Evolutionary conservation across 2,888 invertebrate genomes (phyloP), one percentile per base, ranked within the genome.

Genomic region (Agriopis leucophaearia): DNA sequence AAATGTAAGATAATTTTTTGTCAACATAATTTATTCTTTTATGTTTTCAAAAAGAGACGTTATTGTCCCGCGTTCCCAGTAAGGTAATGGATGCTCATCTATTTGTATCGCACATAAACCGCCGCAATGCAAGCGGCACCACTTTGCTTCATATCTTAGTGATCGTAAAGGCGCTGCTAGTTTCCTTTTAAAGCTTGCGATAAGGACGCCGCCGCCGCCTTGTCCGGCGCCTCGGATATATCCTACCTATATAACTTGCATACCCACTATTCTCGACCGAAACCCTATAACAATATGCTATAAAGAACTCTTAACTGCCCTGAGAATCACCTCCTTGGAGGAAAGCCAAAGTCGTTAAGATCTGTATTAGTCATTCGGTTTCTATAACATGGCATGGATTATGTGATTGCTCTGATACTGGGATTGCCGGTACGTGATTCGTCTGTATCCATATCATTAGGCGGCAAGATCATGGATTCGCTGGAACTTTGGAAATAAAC

Each of bases 131-230:
- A 74, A 77, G 84, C 83, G 82, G 84, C 82, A 77, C 74, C 80
- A 81, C 82, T 86, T 85, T 85, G 82, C 81, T 74, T 81, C 78
- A 75, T 80, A 87, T 84, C 83, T 83, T 78, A 78, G 80, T 80
- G 86, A 87, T 88, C 87, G 85, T 88, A 87, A 90, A 90, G 85
- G 87, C 87, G 85, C 84, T 85, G 85, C 89, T 88, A 90, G 90
- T 90, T 91, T 90, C 89, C 89, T 91, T 90, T 88, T 90, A 90
- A 85, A 89, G 89, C 79, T 78, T 74, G 76, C 87, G 91, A 91
- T 90, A 90, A 91, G 87, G 84, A 81, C 86, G 77, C 76, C 78
- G 78, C 77, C 78, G 79, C 74, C 79, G 78, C 78, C 76, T 70
- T 76, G 81, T 78, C 76, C 76, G 74, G 65, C 79, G 74, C 75